A percentile compares a stretch with the other conserved stretches of the same genome.
These are phyloP conservation scores for Hirudinaria manillensis DNA, from an alignment of 2,888 invertebrate species.

Conservation along the genomic window DNA sequence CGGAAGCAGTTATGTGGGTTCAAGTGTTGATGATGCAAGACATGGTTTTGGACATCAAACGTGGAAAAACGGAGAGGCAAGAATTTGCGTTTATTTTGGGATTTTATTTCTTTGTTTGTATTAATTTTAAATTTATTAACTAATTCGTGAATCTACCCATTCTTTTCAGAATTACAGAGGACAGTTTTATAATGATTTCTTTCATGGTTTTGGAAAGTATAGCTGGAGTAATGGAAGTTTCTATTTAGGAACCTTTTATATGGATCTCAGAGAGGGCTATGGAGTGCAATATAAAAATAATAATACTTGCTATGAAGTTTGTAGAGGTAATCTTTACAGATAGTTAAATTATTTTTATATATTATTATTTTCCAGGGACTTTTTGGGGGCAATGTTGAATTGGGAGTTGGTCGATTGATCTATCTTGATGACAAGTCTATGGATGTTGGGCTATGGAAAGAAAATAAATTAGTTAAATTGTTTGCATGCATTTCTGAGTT, in stretches of 20 bases:
- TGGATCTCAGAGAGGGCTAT: constrained; percentile 53
- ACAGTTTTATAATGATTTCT: constrained; percentile 49
- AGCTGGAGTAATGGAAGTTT: constrained; percentile 49
- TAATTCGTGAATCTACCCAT: not conserved
- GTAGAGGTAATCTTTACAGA: not conserved
- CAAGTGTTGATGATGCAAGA: not conserved
- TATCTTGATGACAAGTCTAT: not conserved
- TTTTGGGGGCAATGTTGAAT: not conserved
- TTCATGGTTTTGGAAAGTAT: constrained; percentile 51
- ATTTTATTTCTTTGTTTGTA: no score
- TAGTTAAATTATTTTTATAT: not conserved
- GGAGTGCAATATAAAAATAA: constrained; percentile 39
- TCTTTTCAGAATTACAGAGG: constrained; percentile 48
- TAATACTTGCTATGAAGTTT: constrained; percentile 22
- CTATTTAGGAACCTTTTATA: constrained; percentile 50
- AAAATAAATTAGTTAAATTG: constrained; percentile 10
- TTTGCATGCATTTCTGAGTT: not conserved
- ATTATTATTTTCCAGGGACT: constrained; percentile 14
- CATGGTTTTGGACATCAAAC: constrained; percentile 13
- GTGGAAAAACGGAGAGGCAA: constrained; percentile 20
- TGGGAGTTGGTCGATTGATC: not conserved
- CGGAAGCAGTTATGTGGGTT: not conserved
- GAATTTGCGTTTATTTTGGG: no score
- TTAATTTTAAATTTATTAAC: not conserved
- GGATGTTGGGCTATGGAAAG: constrained; percentile 26